These are phyloP conservation scores for Mustela erminea DNA, from an alignment of 2,797 vertebrate genomes.

Conservation along the genomic window DNA sequence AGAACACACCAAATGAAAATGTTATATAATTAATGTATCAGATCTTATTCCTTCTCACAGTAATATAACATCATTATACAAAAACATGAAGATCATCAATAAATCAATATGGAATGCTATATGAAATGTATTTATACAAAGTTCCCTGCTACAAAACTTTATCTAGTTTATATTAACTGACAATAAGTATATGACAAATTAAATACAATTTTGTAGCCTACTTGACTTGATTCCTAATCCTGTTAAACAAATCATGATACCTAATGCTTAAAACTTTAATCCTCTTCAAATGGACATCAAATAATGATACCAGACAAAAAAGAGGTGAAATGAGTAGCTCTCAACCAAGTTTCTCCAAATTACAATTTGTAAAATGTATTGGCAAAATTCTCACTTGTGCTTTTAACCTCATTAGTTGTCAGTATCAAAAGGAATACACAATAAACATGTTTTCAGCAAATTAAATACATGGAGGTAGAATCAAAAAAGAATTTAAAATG, in stretches of 20 bases:
- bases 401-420: not conserved
- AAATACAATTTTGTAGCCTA: not conserved
- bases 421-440: not conserved
- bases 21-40: not conserved
- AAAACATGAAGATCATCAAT: not conserved
- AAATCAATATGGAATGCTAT: not conserved
- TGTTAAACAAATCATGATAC: not conserved
- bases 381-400: not conserved
- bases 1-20: not conserved
- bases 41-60: not conserved
- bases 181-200: not conserved
- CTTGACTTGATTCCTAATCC: not conserved
- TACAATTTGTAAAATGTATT: not conserved
- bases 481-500: not conserved
- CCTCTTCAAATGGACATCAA: not conserved
- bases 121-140: not conserved
- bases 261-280: not conserved
- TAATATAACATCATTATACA: not conserved
- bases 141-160: not conserved
- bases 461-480: not conserved
- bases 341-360: slow-evolving; percentile 41
- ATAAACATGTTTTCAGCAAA: not conserved
- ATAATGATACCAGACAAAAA: not conserved
- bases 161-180: not conserved
- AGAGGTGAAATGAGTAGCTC: slow-evolving; percentile 7